Conservation (phyloP, 2,113 vertebrate genomes). For the Indicator indicator region DNA sequence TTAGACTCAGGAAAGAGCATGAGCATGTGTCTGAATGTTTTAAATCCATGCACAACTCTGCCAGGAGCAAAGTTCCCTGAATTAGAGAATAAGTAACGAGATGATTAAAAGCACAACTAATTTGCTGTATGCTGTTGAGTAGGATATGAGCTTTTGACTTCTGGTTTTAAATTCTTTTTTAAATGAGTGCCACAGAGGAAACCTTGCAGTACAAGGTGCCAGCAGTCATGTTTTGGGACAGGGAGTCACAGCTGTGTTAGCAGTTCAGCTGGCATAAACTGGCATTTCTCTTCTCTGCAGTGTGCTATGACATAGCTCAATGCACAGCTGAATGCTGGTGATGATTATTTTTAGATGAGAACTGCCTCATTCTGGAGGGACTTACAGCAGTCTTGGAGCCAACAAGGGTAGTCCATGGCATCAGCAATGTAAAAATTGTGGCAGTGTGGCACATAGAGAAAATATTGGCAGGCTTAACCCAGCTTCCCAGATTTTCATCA, state of each 20-base stretch:
- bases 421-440: background rate
- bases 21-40: background rate
- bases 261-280: background rate
- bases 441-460: background rate
- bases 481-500: background rate
- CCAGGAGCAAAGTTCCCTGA: background rate
- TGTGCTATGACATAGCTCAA: background rate
- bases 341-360: background rate
- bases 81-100: background rate
- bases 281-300: background rate
- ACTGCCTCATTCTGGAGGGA: background rate
- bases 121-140: background rate
- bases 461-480: background rate
- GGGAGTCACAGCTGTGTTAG: background rate
- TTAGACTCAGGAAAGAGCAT: background rate
- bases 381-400: background rate
- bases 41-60: background rate
- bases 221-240: background rate
- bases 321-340: background rate
- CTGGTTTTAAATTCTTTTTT: background rate
- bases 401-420: background rate
- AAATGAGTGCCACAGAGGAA: background rate
- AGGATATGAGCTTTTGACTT: background rate
- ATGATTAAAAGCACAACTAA: background rate
- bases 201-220: background rate